These are phyloP conservation scores for Catharus bicknelli DNA, from an alignment of 2,113 vertebrate genomes.

Conservation along the genomic window DNA sequence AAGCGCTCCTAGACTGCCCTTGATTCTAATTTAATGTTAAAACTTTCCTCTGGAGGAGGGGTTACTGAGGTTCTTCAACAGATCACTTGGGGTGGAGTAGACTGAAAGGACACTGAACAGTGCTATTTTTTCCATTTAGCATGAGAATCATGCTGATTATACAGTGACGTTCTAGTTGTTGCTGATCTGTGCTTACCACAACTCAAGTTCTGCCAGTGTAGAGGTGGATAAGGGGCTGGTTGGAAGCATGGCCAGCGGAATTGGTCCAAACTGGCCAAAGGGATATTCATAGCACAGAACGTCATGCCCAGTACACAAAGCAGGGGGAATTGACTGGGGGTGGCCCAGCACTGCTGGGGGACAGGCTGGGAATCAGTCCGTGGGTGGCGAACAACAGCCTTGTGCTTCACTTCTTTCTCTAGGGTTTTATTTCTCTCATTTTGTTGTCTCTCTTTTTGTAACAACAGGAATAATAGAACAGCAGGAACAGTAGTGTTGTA, in stretches of 20 bases:
- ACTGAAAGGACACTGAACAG: neutral
- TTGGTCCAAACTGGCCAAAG: neutral
- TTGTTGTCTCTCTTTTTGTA: neutral
- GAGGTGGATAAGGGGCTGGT: neutral
- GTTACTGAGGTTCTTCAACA: neutral
- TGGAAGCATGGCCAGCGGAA: neutral
- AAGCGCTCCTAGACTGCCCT: neutral
- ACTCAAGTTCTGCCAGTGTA: neutral
- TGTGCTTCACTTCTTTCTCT: neutral
- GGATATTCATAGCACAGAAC: neutral
- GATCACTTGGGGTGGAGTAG: neutral
- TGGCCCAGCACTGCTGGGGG: neutral
- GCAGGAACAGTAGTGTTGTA: neutral
- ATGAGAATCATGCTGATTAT: neutral
- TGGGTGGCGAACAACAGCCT: fast-evolving
- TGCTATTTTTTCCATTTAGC: neutral
- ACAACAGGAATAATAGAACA: neutral
- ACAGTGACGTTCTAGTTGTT: neutral
- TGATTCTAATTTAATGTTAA: neutral
- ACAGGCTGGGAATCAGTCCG: neutral
- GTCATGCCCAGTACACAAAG: neutral
- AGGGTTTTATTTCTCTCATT: neutral
- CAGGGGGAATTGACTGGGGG: neutral
- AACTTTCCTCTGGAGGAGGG: neutral
- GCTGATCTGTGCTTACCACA: neutral